Evolutionary conservation across 2,797 vertebrate species (phyloP), one percentile per base, ranked within the genome.

Genomic region (Ctenopoma kingsleyae): DNA sequence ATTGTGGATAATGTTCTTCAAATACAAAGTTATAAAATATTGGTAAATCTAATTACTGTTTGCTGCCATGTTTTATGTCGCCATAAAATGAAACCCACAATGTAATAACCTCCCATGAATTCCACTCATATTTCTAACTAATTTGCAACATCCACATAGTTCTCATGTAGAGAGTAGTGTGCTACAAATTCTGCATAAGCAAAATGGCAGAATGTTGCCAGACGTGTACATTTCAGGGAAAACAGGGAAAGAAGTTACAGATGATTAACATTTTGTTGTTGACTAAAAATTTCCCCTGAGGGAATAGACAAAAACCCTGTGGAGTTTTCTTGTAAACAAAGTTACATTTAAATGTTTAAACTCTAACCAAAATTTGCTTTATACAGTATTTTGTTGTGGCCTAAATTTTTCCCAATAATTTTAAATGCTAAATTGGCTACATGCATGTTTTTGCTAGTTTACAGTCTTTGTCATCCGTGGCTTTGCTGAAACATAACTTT

Each of bases 281-380:
- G 1, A 36, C 35, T 36, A 12, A 35, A 35, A 10, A 10, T 10
- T 35, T 9, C 10, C 35, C 9, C 2, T 3, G 32, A 10, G 3
- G 13, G 0, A 40, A 40, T 5, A 10, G 51, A 30, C 54, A 65
- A 35, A n/a, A n/a, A 62, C 5, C 60, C 41, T 57, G 55, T 38
- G 48, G 20, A 38, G 57, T 32, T 55, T 48, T 49, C 11, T 25
- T 19, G 20, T 43, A 30, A 53, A 61, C 46, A 40, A 40, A 15
- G 13, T 5, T 36, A 36, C 35, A 41, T 52, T 52, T n/a, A n/a
- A n/a, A n/a, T n/a, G n/a, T n/a, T n/a, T n/a, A 5, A 8, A 40
- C 8, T 32, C 9, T 46, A 15, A 44, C 51, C 15, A 68, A 57
- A 50, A 2, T 43, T 49, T 12, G 11, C 9, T 36, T 36, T 36